Evolutionary conservation across 2,797 vertebrate genomes (phyloP).

Genomic region (Sebastes flavidus): DNA sequence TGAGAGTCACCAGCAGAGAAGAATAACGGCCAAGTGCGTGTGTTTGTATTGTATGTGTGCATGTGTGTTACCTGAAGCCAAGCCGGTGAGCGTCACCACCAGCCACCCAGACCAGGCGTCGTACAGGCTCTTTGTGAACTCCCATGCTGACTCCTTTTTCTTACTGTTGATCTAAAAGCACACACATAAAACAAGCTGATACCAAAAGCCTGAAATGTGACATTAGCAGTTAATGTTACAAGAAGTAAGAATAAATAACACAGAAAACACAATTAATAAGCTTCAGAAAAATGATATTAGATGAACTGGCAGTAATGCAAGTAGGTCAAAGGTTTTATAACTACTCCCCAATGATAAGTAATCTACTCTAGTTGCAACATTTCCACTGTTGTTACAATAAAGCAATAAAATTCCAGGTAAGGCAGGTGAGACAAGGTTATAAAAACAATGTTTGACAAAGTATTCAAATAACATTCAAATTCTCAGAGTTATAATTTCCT

Average conservation of each 20-base stretch:
- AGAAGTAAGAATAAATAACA: background rate
- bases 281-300: background rate
- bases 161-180: conserved; percentile 94
- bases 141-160: conserved; percentile 98
- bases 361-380: background rate
- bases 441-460: background rate
- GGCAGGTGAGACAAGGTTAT: background rate
- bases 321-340: conserved; percentile 3
- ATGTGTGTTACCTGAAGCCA: conserved; percentile 91
- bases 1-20: conserved; percentile 36
- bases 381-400: background rate
- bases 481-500: background rate
- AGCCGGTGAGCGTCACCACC: conserved; percentile 95
- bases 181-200: background rate
- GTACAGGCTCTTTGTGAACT: conserved; percentile 96
- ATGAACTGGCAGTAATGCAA: background rate
- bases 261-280: background rate
- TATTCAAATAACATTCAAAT: conserved; percentile 25
- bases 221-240: too few relatives aligned
- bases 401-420: background rate
- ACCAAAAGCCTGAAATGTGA: too few relatives aligned
- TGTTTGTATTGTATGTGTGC: background rate
- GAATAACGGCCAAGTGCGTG: conserved; percentile 2
- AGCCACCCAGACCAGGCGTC: conserved; percentile 99
- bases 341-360: background rate